Conservation (phyloP, 2,888 invertebrate genomes). For the Ecdyonurus torrentis region DNA sequence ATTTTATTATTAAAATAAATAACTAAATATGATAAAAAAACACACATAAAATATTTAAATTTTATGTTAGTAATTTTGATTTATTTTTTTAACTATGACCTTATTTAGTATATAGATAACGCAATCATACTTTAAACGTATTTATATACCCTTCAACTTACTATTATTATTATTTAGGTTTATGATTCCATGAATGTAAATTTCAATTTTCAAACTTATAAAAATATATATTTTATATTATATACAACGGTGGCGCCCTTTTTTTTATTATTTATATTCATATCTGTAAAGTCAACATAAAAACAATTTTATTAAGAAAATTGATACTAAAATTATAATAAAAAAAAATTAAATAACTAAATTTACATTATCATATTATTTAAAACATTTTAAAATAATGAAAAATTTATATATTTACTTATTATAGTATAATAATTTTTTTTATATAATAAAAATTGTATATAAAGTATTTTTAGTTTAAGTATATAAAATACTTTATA, state of each 20-base stretch:
- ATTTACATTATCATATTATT: no score
- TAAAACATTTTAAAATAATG: background rate
- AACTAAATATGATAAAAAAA: no score
- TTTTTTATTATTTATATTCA: background rate
- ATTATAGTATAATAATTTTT: background rate
- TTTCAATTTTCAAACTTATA: background rate
- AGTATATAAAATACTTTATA: no score
- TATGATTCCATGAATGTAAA: background rate
- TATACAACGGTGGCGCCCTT: background rate
- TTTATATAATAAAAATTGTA: background rate
- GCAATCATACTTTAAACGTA: background rate
- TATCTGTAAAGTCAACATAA: background rate
- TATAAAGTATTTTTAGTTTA: background rate
- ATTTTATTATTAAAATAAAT: no score
- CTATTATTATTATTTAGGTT: background rate
- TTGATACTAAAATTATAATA: background rate
- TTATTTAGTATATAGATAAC: background rate
- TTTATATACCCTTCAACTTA: background rate
- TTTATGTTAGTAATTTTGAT: background rate
- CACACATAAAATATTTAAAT: background rate
- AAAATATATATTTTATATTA: no score
- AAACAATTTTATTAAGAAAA: background rate
- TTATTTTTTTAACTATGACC: background rate
- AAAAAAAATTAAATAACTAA: background rate
- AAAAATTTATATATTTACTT: background rate